Evolutionary conservation across 2,797 vertebrate species (phyloP).

Genomic region (Clarias laeviceps): DNA sequence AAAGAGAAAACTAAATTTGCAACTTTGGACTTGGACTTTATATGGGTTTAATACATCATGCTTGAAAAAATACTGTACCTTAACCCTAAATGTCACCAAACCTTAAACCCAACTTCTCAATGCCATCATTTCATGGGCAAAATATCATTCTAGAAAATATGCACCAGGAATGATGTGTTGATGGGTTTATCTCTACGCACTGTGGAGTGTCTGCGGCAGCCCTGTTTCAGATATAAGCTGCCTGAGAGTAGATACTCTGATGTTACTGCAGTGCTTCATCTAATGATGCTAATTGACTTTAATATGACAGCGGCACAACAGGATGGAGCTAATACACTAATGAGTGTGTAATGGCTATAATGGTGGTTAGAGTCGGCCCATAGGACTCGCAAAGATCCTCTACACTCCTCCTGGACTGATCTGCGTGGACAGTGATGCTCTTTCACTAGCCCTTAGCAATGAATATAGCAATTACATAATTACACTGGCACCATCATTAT

Average conservation of each 20-base stretch:
- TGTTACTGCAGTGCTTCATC: constrained; percentile 35
- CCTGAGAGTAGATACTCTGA: constrained; percentile 40
- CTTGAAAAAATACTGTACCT: not conserved
- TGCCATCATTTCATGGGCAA: not conserved
- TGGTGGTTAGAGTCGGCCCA: constrained; percentile 16
- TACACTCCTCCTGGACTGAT: constrained; percentile 9
- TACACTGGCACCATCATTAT: constrained; percentile 46
- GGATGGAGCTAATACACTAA: constrained; percentile 47
- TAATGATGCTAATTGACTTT: constrained; percentile 56
- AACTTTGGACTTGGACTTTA: not conserved
- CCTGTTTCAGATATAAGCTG: not conserved
- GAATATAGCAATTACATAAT: constrained; percentile 53
- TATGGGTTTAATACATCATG: not conserved
- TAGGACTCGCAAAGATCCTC: not conserved
- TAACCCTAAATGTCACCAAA: not conserved
- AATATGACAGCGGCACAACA: constrained; percentile 55
- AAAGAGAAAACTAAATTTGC: constrained; percentile 5
- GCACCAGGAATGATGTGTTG: not conserved
- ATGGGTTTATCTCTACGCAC: constrained; percentile 8
- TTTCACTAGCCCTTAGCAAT: not conserved
- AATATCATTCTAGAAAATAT: not conserved
- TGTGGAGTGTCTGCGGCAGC: not conserved
- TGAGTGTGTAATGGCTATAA: constrained; percentile 42
- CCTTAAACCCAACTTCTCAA: not conserved
- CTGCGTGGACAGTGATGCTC: not conserved